Base-by-base conservation (phyloP, 2,797 vertebrate genomes). In the Intellagama lesueurii region DNA sequence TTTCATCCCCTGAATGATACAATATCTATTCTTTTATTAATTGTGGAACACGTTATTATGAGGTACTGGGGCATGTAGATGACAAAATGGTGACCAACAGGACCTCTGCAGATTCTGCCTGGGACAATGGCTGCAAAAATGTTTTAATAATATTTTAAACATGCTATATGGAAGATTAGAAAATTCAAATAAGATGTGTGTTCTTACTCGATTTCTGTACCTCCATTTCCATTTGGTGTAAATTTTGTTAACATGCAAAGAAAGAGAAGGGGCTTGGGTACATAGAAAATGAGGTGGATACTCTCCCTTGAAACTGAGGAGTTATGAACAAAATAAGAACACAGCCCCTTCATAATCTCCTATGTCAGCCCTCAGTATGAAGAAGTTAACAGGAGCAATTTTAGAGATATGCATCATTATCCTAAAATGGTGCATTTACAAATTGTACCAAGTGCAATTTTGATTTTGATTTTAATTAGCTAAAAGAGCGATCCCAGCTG, bases 391-490 rank as follows among this genome's bases (percentile, higher is more conserved):
- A 17, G 49, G 80, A 76, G 30, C 14, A 44, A 69, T 85, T 80
- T 80, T 24, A 44, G 24, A 78, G 14, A 0, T 70, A 78, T 83
- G 86, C 7, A 80, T 81, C 69, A 81, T 68, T 81, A 81, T 86
- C 52, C 17, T 14, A 81, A 81, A 81, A 81, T 49, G 78, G 30
- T 85, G n/a, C 77, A 81, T 49, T 75, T 81, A 86, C 85, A 47
- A 85, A 60, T 89, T 80, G 30, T 85, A 44, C 69, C n/a, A 5
- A 60, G 52, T 80, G 83, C 19, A 85, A 40, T 73, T 72, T 68
- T 80, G 69, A 89, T 66, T 49, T 81, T 35, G 4, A 30, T 85
- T 89, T 89, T 85, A 85, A 89, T 89, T 85, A 89, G 47, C 68
- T 80, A 60, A 77, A 49, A 22, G 35, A 85, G 56, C 60, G 49